These are phyloP conservation scores for Drosophila subsilvestris DNA, from an alignment of 2,888 invertebrate genomes.

Conservation along the genomic window DNA sequence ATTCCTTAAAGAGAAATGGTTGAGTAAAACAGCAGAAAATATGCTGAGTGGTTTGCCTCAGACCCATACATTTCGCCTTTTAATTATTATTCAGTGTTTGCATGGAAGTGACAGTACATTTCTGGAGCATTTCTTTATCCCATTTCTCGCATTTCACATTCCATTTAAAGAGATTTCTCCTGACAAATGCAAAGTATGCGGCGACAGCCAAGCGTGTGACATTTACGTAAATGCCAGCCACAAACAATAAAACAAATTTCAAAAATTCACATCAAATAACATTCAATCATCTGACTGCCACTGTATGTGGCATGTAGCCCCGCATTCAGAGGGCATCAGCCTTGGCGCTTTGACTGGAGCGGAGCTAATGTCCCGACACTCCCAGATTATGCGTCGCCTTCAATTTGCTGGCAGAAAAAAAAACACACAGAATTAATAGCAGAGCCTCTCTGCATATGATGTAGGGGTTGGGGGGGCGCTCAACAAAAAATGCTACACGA, in stretches of 20 bases:
- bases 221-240: slow-evolving; percentile 64
- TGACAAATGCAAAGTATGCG: slow-evolving; percentile 16
- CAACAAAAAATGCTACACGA: slow-evolving; percentile 25
- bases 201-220: slow-evolving; percentile 47
- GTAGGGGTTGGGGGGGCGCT: slow-evolving; percentile 4
- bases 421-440: slow-evolving; percentile 75
- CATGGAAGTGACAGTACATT: neutral
- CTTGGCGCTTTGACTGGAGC: neutral
- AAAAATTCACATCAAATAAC: slow-evolving; percentile 66
- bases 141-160: neutral
- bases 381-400: slow-evolving; percentile 26
- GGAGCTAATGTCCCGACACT: slow-evolving; percentile 23
- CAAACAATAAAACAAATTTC: slow-evolving; percentile 47
- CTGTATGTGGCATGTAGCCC: neutral
- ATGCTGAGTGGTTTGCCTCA: neutral
- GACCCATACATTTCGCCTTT: neutral
- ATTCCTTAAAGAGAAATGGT: neutral
- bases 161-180: slow-evolving; percentile 10
- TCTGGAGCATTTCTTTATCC: neutral
- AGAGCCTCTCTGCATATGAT: slow-evolving; percentile 50
- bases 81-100: neutral
- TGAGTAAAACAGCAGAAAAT: neutral
- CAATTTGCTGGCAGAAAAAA: slow-evolving; percentile 39
- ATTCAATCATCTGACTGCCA: slow-evolving; percentile 59
- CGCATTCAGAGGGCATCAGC: slow-evolving; percentile 5